Base-by-base conservation (phyloP, 2,797 vertebrate genomes). In the Siniperca scherzeri region DNA sequence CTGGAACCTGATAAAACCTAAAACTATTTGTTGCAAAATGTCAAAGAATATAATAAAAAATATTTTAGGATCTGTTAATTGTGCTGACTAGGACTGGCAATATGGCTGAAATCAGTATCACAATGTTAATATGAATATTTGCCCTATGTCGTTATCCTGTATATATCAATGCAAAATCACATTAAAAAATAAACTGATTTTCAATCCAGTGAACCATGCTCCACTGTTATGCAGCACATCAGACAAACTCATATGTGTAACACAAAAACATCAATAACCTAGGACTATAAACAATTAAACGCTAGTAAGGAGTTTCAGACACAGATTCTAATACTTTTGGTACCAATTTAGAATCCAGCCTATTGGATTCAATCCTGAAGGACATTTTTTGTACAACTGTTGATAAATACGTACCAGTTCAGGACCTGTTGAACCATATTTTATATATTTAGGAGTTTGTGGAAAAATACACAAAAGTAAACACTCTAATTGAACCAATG, bases 401-500 rank as follows among this genome's bases (percentile, higher is more conserved):
- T 75, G 27, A 80, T 81, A 76, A 77, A 71, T 46, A 80, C 27
- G 30, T 33, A 36, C 78, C 53, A 64, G 65, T 84, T 83, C 33
- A 62, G 3, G 53, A 78, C 65, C 57, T 69, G 56, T 53, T 79
- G 50, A 74, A 73, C 17, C 33, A 67, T 60, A 69, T 84, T 82
- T 81, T 62, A 88, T 83, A 83, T 77, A 75, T 52, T 77, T 86
- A 67, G 61, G 44, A 55, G 72, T 83, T 71, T 87, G 64, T 61
- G 55, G 74, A 40, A 66, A 64, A 76, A 67, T 72, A 74, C 6
- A 72, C 69, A 82, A 90, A 85, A 80, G 44, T 78, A 75, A 84
- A 84, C 80, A 82, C 59, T 87, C 44, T 83, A 86, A 92, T 74
- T 87, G 69, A 74, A 83, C 80, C 69, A 87, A 73, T 77, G 75